Evolutionary conservation across 2,113 vertebrate species (phyloP), one percentile per base, ranked within the genome.

Genomic region (Oenanthe melanoleuca): DNA sequence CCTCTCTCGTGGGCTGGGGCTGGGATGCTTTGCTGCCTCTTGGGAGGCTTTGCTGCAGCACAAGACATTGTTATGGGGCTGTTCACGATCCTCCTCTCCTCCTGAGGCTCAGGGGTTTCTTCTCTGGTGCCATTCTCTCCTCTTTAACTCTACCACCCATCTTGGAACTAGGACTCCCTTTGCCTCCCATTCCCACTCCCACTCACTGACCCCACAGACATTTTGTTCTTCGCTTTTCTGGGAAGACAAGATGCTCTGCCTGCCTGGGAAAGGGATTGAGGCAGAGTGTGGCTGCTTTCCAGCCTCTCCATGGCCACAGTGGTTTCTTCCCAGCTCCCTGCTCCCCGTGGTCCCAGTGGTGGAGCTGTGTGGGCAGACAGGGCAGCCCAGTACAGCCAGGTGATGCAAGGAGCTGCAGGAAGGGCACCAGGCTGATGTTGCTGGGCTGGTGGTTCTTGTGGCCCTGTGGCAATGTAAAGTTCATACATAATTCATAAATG

Each of bases 311-410:
- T 4, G 33, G 60, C 38, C 38, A 4, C 38, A 24, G 70, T 2
- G 2, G 59, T 25, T 66, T 50, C 17, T 31, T 9, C 37, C 52
- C 44, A 80, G n/a, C 42, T 38, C 55, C 17, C 56, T 86, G 6
- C 34, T 44, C 33, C 11, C 23, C 1, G 0, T 3, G 33, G 60
- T 16, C n/a, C 1, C 49, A 14, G 20, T 2, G 2, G 40, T 22
- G 53, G 42, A 77, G 81, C 33, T 34, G 1, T 1, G 28, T 8
- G 65, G 47, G 66, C n/a, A 83, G 44, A 19, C 53, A 25, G 34
- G 67, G 38, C 53, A 44, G 67, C 7, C 45, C 57, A 33, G 80
- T 0, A 15, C 59, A 20, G 49, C 0, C 1, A 8, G 65, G 64
- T n/a, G 77, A 20, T 40, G 59, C 47, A 83, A 57, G n/a, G 55